Percentiles rank a stretch among this genome's conserved stretches.
phyloP scores from a whole-genome alignment of 2,888 invertebrate genomes.

The Stenodera caucasica region DNA sequence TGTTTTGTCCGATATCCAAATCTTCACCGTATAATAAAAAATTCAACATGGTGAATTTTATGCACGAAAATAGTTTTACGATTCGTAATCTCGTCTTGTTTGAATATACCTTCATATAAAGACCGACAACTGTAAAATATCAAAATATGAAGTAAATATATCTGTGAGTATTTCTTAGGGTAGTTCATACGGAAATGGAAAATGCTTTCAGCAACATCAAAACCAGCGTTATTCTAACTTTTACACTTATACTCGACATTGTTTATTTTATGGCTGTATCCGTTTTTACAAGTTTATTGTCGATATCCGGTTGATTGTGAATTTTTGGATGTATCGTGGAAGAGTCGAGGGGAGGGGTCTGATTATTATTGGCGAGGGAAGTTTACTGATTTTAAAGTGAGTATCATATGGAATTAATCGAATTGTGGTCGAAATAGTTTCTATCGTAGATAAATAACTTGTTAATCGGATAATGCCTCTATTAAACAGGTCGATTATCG shows the following conservation, averaged over 20 bases:
- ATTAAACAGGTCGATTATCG: slow-evolving; percentile 22
- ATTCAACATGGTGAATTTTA: background rate
- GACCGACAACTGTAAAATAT: background rate
- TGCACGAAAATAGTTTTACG: slow-evolving; percentile 1
- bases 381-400: background rate
- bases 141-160: background rate
- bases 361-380: background rate
- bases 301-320: no score
- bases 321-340: no score
- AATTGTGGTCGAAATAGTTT: slow-evolving; percentile 10
- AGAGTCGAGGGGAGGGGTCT: no score
- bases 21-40: background rate
- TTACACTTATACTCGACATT: no score
- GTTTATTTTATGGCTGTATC: no score
- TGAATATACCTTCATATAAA: background rate
- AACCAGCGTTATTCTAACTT: background rate
- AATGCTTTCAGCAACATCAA: background rate
- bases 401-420: slow-evolving; percentile 14
- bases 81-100: background rate
- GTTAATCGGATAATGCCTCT: slow-evolving; percentile 19
- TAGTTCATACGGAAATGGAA: background rate
- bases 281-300: no score
- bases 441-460: slow-evolving; percentile 21
- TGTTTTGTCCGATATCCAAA: background rate
- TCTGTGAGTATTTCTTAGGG: no score